These are phyloP conservation scores for Protodeltote pygarga DNA, from an alignment of 2,888 invertebrate species.

Conservation along the genomic window DNA sequence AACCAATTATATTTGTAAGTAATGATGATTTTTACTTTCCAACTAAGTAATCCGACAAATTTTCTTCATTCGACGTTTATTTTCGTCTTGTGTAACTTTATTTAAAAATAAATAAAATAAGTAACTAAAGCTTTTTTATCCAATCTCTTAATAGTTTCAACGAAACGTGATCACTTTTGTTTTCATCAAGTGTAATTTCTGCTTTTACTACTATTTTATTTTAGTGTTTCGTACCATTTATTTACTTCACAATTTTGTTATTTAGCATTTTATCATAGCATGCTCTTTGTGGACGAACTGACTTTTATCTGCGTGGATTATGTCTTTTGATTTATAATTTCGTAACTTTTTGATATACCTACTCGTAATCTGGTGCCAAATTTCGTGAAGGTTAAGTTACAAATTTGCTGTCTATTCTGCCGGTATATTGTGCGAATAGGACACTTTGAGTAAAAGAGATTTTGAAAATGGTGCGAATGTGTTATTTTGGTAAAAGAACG, in stretches of 20 bases:
- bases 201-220: neutral
- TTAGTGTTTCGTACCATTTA: neutral
- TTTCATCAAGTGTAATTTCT: slow-evolving; percentile 12
- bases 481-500: no score
- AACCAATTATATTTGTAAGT: slow-evolving; percentile 20
- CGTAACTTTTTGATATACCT: no score
- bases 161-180: slow-evolving; percentile 7
- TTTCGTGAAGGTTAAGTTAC: no score
- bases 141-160: slow-evolving; percentile 1
- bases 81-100: slow-evolving; percentile 27
- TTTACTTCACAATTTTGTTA: neutral
- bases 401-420: no score
- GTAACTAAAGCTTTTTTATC: neutral
- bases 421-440: no score
- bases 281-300: no score
- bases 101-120: no score
- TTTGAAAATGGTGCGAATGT: no score
- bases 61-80: slow-evolving; percentile 24
- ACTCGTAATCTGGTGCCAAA: no score
- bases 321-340: no score
- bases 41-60: slow-evolving; percentile 3
- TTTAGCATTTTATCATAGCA: slow-evolving; percentile 25
- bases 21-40: slow-evolving; percentile 23
- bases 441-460: no score
- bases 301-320: no score